Conservation (phyloP, 2,113 vertebrate species). For the Siniperca chuatsi region DNA sequence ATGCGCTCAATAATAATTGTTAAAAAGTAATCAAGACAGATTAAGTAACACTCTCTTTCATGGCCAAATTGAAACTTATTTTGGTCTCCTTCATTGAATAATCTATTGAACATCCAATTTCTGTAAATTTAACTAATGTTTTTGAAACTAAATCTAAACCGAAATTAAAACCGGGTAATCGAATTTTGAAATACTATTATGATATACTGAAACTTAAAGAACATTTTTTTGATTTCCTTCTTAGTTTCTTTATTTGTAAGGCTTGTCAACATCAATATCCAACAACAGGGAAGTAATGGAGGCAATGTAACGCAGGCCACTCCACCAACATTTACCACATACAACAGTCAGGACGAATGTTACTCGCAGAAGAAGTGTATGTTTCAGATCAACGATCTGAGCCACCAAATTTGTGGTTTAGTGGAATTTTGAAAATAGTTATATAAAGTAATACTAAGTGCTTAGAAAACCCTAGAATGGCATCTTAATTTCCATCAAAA, state of each 20-base stretch:
- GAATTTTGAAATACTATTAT: background rate
- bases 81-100: too few species aligned
- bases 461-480: background rate
- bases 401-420: background rate
- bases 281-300: background rate
- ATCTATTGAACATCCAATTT: background rate
- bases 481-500: background rate
- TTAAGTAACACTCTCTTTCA: background rate
- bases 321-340: background rate
- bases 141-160: background rate
- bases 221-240: background rate
- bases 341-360: background rate
- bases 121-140: background rate
- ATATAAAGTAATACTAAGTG: background rate
- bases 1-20: background rate
- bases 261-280: background rate
- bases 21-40: background rate
- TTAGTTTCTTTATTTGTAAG: background rate
- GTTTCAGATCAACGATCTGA: background rate
- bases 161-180: background rate
- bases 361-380: background rate
- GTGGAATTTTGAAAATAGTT: background rate
- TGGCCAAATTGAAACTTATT: background rate
- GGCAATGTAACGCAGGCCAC: background rate
- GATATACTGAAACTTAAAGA: background rate